A percentile compares a stretch with the other conserved stretches of the same genome.
phyloP scores from a whole-genome alignment of 2,888 invertebrate species.

The Orchesella flavescens region DNA sequence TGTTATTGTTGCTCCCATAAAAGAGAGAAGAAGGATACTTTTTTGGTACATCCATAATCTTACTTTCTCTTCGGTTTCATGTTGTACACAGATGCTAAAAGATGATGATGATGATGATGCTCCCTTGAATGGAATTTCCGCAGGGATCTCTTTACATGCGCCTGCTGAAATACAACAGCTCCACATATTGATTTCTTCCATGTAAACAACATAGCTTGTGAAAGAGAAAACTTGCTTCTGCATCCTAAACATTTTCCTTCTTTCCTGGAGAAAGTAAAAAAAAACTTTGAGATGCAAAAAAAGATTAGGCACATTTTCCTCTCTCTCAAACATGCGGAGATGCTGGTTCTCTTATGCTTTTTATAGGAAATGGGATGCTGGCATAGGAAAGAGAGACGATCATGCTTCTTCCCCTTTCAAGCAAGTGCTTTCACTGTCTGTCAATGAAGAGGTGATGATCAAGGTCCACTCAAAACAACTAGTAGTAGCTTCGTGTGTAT shows the following conservation, averaged over 20 bases:
- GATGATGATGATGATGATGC: slow-evolving; percentile 10
- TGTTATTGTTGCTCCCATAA: neutral
- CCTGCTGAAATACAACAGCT: slow-evolving; percentile 34
- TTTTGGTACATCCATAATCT: slow-evolving; percentile 12
- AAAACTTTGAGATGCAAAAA: slow-evolving; percentile 7
- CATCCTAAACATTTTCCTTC: neutral
- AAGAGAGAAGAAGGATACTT: neutral
- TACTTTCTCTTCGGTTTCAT: neutral
- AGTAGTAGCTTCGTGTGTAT: no score
- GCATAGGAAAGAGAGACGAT: neutral
- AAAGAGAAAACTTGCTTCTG: neutral
- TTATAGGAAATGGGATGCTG: neutral
- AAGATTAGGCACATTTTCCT: slow-evolving; percentile 36
- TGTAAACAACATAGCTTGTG: slow-evolving; percentile 37
- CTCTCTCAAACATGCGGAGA: neutral
- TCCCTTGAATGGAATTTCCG: slow-evolving; percentile 47
- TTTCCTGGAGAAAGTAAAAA: slow-evolving; percentile 18
- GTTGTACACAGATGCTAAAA: slow-evolving; percentile 14
- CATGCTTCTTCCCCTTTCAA: neutral
- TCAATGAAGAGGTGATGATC: neutral
- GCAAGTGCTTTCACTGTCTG: neutral
- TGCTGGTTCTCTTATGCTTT: neutral
- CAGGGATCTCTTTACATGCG: slow-evolving; percentile 32
- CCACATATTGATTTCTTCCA: slow-evolving; percentile 46
- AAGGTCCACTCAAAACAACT: neutral